These are phyloP conservation scores for Siphamia tubifer DNA, from an alignment of 2,113 vertebrate species.

Conservation along the genomic window DNA sequence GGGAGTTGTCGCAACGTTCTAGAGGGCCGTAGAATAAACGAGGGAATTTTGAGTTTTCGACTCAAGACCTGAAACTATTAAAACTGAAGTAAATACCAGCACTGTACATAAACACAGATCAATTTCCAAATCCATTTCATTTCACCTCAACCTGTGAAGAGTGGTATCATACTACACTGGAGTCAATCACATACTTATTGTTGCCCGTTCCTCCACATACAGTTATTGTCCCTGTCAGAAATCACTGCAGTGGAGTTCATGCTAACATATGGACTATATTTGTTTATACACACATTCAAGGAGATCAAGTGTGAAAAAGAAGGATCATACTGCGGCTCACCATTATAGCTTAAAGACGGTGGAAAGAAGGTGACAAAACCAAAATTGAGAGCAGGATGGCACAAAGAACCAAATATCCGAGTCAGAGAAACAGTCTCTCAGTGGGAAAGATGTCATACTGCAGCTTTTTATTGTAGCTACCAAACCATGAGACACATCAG, in stretches of 20 bases:
- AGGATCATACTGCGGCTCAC: neutral
- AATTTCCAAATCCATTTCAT: neutral
- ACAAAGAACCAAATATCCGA: neutral
- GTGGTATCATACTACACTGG: constrained; percentile 43
- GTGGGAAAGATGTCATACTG: neutral
- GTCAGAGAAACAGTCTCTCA: neutral
- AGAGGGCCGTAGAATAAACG: too few species aligned
- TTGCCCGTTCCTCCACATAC: constrained; percentile 23
- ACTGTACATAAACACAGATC: too few species aligned
- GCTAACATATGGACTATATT: constrained; percentile 5
- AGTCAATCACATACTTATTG: constrained; percentile 32
- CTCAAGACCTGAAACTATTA: too few species aligned
- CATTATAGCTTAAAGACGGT: neutral
- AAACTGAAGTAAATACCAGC: too few species aligned
- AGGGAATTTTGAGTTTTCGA: too few species aligned
- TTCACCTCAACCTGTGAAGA: neutral
- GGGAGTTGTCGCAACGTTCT: too few species aligned
- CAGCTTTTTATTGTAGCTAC: constrained; percentile 3
- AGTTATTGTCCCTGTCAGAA: constrained; percentile 25
- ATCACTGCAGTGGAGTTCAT: constrained; percentile 20
- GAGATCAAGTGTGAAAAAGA: constrained; percentile 25
- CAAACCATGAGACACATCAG: constrained; percentile 3
- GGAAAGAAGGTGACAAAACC: constrained; percentile 3
- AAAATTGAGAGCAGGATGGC: neutral
- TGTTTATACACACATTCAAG: constrained; percentile 15